phyloP scores from a whole-genome alignment of 2,797 vertebrate species.

The Sebastes minor region DNA sequence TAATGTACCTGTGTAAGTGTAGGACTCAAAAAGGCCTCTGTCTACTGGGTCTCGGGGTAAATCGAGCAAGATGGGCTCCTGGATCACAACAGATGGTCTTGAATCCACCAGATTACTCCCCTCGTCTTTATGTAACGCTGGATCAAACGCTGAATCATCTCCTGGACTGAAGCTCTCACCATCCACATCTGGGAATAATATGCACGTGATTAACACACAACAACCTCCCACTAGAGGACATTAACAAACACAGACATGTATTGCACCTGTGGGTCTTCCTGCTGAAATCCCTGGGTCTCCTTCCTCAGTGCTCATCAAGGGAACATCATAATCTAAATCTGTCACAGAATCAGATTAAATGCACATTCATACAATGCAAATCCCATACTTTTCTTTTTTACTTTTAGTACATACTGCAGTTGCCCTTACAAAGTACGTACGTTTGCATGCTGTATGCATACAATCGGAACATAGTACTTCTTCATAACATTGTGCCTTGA shows the following conservation, averaged over 20 bases:
- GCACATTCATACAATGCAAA: background rate
- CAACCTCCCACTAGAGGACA: background rate
- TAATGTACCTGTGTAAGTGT: constrained; percentile 76
- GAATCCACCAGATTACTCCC: constrained; percentile 83
- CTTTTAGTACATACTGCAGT: too few species aligned
- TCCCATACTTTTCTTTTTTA: too few species aligned
- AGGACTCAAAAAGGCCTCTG: constrained; percentile 73
- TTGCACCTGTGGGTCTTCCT: constrained; percentile 67
- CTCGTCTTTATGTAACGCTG: constrained; percentile 21
- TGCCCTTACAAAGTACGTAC: too few species aligned
- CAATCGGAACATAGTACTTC: too few species aligned
- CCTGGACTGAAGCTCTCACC: constrained; percentile 24
- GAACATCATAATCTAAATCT: constrained; percentile 73
- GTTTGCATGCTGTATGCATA: too few species aligned
- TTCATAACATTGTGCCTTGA: too few species aligned
- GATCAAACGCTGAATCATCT: constrained; percentile 23
- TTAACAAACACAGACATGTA: background rate
- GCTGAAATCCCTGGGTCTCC: constrained; percentile 73
- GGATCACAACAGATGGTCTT: constrained; percentile 12
- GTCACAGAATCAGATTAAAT: background rate
- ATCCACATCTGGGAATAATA: constrained; percentile 37
- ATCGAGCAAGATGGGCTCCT: constrained; percentile 73
- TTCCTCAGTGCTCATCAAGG: constrained; percentile 77
- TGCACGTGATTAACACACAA: background rate
- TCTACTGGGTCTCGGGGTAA: constrained; percentile 77